Evolutionary conservation across 2,888 invertebrate genomes (phyloP).

Genomic region (Argyresthia albistria): DNA sequence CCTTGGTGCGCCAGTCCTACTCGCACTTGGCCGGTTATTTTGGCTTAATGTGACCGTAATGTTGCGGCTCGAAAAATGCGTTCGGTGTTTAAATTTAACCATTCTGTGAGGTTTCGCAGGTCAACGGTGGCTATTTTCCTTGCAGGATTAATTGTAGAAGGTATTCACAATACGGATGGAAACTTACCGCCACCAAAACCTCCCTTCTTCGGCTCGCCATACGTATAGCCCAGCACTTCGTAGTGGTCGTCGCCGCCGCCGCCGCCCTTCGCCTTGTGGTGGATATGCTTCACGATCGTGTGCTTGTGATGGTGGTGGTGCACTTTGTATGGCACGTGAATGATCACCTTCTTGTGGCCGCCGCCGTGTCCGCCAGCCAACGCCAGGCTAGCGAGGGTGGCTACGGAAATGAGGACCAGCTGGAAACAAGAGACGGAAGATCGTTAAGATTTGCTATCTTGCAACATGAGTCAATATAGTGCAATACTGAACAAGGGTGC

Average conservation of each 20-base stretch:
- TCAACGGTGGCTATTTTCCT: too few relatives aligned
- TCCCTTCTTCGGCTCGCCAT: slow-evolving; percentile 73
- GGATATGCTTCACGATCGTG: slow-evolving; percentile 82
- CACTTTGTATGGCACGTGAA: slow-evolving; percentile 84
- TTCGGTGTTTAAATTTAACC: too few relatives aligned
- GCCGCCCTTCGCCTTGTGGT: slow-evolving; percentile 74
- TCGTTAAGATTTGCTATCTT: too few relatives aligned
- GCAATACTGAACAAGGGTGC: too few relatives aligned
- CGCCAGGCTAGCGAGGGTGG: slow-evolving; percentile 39
- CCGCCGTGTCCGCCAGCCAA: slow-evolving; percentile 64
- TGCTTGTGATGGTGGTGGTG: slow-evolving; percentile 85
- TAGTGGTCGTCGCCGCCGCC: slow-evolving; percentile 75
- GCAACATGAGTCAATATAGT: too few relatives aligned
- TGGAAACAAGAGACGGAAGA: slow-evolving; percentile 24
- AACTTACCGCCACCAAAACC: slow-evolving; percentile 55
- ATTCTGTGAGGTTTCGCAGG: too few relatives aligned
- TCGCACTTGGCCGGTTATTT: too few relatives aligned
- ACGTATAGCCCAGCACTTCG: slow-evolving; percentile 78
- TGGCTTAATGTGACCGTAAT: too few relatives aligned
- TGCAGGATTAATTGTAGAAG: too few relatives aligned
- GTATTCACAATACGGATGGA: too few relatives aligned
- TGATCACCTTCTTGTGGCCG: slow-evolving; percentile 78
- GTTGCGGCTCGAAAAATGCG: too few relatives aligned
- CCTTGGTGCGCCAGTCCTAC: too few relatives aligned
- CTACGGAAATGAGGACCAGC: slow-evolving; percentile 49